Evolutionary conservation across 1,140 invertebrate species (phyloP).

Genomic region (Pseudomyrmex gracilis): DNA sequence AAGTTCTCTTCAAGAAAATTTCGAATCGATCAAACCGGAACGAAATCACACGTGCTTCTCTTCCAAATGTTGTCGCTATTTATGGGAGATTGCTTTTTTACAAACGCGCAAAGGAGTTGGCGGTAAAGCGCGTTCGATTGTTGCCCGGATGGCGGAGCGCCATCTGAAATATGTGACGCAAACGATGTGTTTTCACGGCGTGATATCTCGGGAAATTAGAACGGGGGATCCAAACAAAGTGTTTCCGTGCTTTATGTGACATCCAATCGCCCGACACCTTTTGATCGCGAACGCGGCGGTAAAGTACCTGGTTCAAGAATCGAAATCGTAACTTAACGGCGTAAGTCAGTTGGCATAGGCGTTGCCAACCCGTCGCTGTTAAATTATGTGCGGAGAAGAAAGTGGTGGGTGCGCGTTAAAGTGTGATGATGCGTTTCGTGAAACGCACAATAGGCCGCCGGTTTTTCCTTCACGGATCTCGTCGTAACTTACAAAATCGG

Average conservation of each 20-base stretch:
- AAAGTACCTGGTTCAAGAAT: constrained; percentile 62
- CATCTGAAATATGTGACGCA: constrained; percentile 72
- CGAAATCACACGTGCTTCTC: not conserved
- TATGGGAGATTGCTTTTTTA: constrained; percentile 65
- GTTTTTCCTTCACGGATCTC: constrained; percentile 40
- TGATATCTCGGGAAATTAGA: constrained; percentile 69
- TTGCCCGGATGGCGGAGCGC: constrained; percentile 36
- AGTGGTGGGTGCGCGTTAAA: constrained; percentile 68
- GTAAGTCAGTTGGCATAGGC: constrained; percentile 74
- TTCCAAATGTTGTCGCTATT: constrained; percentile 53
- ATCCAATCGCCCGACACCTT: constrained; percentile 71
- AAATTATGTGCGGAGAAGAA: constrained; percentile 76
- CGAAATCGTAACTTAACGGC: constrained; percentile 70
- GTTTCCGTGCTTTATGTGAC: constrained; percentile 81
- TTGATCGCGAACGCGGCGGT: constrained; percentile 33
- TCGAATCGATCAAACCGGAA: constrained; percentile 1
- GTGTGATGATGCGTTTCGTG: constrained; percentile 67
- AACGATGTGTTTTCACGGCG: constrained; percentile 73
- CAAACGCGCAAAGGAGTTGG: constrained; percentile 47
- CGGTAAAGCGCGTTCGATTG: constrained; percentile 26
- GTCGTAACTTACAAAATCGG: constrained; percentile 60
- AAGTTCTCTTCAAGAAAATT: constrained; percentile 8
- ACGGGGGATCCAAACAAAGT: constrained; percentile 69
- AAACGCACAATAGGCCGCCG: constrained; percentile 64
- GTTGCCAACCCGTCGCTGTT: constrained; percentile 59